These are phyloP conservation scores for Mesocentrotus franciscanus DNA, from an alignment of 53 echinoderm and acorn worm species.

Conservation along the genomic window DNA sequence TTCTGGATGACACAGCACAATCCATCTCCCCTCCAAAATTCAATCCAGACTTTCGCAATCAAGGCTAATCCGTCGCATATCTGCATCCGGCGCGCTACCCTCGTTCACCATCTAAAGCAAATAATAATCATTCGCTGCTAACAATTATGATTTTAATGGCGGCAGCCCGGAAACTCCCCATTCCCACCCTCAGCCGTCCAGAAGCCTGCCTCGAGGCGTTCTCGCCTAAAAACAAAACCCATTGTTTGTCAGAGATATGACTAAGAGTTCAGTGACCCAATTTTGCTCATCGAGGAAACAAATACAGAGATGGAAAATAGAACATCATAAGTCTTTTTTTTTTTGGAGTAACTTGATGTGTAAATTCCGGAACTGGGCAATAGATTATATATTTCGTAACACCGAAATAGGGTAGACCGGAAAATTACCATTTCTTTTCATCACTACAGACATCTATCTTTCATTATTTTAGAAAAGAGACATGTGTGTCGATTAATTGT, in stretches of 20 bases:
- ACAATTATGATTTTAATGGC: slow-evolving; percentile 18
- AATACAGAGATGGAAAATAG: neutral
- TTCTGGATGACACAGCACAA: slow-evolving; percentile 16
- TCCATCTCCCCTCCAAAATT: neutral
- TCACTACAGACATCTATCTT: neutral
- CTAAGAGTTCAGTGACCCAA: slow-evolving; percentile 1
- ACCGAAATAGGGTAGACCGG: neutral
- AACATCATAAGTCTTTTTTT: neutral
- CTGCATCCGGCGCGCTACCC: neutral
- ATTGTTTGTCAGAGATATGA: neutral
- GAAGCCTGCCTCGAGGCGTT: neutral
- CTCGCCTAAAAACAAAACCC: slow-evolving; percentile 15
- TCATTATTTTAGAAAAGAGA: neutral
- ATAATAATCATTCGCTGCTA: neutral
- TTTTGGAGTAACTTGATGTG: neutral
- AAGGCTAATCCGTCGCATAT: neutral
- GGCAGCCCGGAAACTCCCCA: slow-evolving; percentile 15
- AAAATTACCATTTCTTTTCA: neutral
- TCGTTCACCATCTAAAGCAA: neutral
- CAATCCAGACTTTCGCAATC: neutral
- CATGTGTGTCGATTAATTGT: neutral
- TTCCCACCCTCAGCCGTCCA: neutral
- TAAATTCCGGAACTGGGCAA: neutral
- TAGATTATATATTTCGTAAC: neutral
- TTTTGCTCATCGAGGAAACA: neutral